These are phyloP conservation scores for Drosophila nigrodunni DNA, from an alignment of 1,140 invertebrate genomes.

Conservation along the genomic window DNA sequence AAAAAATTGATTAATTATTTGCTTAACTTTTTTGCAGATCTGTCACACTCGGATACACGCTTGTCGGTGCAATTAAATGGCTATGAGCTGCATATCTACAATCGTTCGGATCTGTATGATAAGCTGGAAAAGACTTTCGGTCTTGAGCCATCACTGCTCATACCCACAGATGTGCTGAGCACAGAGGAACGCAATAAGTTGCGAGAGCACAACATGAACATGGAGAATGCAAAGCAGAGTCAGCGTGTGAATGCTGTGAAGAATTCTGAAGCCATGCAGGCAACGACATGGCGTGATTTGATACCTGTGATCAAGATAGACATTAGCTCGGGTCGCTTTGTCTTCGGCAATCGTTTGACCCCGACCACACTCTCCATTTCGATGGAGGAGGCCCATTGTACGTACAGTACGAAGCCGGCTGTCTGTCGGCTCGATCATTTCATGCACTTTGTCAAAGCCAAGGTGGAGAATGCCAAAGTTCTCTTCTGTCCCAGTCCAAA, in stretches of 20 bases:
- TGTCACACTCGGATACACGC: constrained; percentile 97
- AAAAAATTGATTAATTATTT: not conserved
- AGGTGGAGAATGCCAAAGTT: constrained; percentile 97
- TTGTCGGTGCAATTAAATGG: constrained; percentile 97
- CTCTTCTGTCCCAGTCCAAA: constrained; percentile 97
- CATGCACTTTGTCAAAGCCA: constrained; percentile 98
- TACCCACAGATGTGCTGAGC: constrained; percentile 82
- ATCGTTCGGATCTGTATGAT: constrained; percentile 95
- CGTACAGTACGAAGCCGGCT: constrained; percentile 97
- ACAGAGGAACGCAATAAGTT: constrained; percentile 78
- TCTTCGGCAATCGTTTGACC: constrained; percentile 98
- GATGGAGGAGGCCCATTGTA: constrained; percentile 97
- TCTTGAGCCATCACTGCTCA: constrained; percentile 91
- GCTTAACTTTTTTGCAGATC: constrained; percentile 87
- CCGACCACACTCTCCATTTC: constrained; percentile 96
- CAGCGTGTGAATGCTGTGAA: constrained; percentile 86
- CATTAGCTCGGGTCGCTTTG: constrained; percentile 94
- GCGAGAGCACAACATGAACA: constrained; percentile 87
- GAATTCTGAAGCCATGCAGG: constrained; percentile 90
- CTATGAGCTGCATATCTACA: constrained; percentile 98
- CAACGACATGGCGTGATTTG: constrained; percentile 96
- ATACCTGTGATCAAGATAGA: constrained; percentile 99
- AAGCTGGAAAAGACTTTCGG: constrained; percentile 96
- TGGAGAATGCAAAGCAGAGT: constrained; percentile 87
- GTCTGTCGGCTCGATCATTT: constrained; percentile 96